Conservation (phyloP, 2,113 vertebrate genomes). For the Catharus minimus region DNA sequence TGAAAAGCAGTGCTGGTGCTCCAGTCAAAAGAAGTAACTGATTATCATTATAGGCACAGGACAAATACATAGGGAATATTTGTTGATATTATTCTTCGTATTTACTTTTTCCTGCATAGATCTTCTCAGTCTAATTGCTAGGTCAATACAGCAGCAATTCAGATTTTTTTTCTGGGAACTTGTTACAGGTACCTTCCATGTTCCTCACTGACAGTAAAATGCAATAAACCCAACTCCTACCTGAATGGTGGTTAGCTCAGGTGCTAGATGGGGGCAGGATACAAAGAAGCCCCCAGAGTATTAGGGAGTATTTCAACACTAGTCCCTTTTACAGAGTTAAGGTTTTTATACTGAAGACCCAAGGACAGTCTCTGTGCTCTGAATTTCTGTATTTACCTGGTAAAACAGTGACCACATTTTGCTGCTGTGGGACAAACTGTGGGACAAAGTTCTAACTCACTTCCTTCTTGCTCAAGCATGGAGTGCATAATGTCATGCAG, state of each 20-base stretch:
- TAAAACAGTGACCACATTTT: not conserved
- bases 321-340: not conserved
- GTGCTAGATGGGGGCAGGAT: not conserved
- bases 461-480: not conserved
- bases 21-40: not conserved
- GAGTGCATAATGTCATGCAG: not conserved
- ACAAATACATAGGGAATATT: not conserved
- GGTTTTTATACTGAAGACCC: not conserved
- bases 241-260: not conserved
- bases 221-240: not conserved
- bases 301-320: not conserved
- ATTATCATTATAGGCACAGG: not conserved
- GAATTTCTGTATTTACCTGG: not conserved
- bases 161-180: not conserved
- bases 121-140: not conserved
- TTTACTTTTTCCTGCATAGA: not conserved
- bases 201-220: not conserved
- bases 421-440: not conserved
- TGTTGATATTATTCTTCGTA: not conserved
- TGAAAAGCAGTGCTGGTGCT: not conserved
- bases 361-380: not conserved
- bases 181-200: rapidly evolving
- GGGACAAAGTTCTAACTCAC: not conserved
- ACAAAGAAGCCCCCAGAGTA: not conserved
- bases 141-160: not conserved